A percentile compares a stretch with the other conserved stretches of the same genome.
Evolutionary conservation across 1,140 invertebrate species (phyloP).

Genomic region (Lerema accius): DNA sequence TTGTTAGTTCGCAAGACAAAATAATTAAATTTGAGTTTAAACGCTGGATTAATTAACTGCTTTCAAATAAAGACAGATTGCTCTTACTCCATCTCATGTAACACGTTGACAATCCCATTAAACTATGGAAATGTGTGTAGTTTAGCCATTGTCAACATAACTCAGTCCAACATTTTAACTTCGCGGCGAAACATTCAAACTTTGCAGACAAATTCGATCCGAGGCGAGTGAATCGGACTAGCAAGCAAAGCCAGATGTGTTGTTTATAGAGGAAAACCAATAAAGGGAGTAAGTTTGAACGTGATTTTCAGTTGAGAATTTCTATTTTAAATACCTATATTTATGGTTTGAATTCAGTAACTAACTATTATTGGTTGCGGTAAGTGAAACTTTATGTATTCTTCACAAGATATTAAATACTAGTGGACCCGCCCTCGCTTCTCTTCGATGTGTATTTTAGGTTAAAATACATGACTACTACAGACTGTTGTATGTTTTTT

Average conservation of each 20-base stretch:
- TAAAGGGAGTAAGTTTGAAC: constrained; percentile 5
- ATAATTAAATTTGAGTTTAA: too few relatives aligned
- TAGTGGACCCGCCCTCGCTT: too few relatives aligned
- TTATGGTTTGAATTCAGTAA: background rate
- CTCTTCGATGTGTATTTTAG: too few relatives aligned
- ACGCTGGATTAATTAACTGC: background rate
- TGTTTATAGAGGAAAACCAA: constrained; percentile 25
- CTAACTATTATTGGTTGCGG: too few relatives aligned
- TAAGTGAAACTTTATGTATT: too few relatives aligned
- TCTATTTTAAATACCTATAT: constrained; percentile 6
- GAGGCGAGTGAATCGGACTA: constrained; percentile 56
- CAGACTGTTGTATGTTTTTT: too few relatives aligned
- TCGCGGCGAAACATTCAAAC: constrained; percentile 81
- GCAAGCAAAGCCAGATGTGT: constrained; percentile 39
- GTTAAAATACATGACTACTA: too few relatives aligned
- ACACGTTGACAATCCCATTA: constrained; percentile 20
- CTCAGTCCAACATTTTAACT: constrained; percentile 76
- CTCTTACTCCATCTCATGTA: background rate
- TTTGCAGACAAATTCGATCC: constrained; percentile 81
- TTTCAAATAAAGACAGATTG: background rate
- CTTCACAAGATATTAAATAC: too few relatives aligned
- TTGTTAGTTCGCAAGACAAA: too few relatives aligned
- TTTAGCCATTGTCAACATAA: constrained; percentile 40
- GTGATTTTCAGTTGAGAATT: constrained; percentile 7
- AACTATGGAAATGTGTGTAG: constrained; percentile 17